phyloP scores from a whole-genome alignment of 2,797 vertebrate genomes.

The Megalops cyprinoides region DNA sequence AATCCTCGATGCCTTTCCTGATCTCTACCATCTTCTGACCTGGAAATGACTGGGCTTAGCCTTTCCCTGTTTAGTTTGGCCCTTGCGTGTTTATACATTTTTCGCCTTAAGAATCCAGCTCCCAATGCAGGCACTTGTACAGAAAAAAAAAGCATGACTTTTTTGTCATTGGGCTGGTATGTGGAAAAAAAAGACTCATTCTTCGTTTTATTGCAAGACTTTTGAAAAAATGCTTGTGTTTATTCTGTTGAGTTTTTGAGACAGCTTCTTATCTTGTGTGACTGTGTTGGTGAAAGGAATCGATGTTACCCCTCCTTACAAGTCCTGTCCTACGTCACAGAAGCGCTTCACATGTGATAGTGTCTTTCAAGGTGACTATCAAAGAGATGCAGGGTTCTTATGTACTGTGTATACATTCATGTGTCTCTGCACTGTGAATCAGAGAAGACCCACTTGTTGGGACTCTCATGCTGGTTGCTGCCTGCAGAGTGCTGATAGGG shows the following conservation, averaged over 20 bases:
- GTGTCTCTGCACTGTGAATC: no score
- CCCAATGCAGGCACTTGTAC: constrained; percentile 8
- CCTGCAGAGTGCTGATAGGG: no score
- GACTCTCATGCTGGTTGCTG: no score
- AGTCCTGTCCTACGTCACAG: no score
- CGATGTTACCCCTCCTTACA: background rate
- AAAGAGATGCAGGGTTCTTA: no score
- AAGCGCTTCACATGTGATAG: no score
- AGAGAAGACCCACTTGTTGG: no score
- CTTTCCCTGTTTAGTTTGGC: constrained; percentile 23
- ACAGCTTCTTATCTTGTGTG: background rate
- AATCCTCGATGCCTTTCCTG: constrained; percentile 3
- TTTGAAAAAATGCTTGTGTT: constrained; percentile 27
- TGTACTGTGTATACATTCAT: no score
- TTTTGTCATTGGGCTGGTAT: constrained; percentile 30
- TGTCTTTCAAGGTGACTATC: no score
- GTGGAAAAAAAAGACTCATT: constrained; percentile 23
- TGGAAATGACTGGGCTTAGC: constrained; percentile 3
- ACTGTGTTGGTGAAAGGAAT: background rate
- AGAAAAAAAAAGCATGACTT: constrained; percentile 5
- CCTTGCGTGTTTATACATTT: constrained; percentile 14
- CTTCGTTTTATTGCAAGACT: constrained; percentile 10
- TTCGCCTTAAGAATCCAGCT: constrained; percentile 9
- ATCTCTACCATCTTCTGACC: constrained; percentile 18
- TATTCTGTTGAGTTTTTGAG: background rate